These are phyloP conservation scores for Apostichopus leukothele DNA, from an alignment of 53 echinoderm and acorn worm species.

Conservation along the genomic window DNA sequence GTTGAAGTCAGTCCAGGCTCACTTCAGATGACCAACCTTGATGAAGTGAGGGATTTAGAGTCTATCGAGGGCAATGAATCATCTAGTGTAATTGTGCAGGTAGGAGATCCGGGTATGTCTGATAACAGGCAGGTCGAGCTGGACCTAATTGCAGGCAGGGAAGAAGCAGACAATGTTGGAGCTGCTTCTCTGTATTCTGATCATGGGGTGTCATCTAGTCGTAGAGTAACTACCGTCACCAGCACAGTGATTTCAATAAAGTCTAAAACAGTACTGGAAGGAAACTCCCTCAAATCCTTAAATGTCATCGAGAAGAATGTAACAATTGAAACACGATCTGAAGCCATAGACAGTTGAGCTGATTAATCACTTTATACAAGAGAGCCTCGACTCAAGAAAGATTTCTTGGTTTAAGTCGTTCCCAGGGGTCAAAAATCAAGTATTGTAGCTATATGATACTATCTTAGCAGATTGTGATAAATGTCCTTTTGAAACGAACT, in stretches of 20 bases:
- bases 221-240: background rate
- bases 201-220: background rate
- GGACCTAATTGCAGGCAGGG: too few relatives aligned
- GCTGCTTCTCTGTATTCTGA: background rate
- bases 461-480: too few relatives aligned
- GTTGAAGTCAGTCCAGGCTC: too few relatives aligned
- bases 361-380: too few relatives aligned
- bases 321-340: conserved; percentile 6
- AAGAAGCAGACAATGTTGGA: background rate
- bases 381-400: too few relatives aligned
- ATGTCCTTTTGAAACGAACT: too few relatives aligned
- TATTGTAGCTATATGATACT: too few relatives aligned
- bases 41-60: background rate
- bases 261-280: background rate
- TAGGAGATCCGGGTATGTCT: background rate
- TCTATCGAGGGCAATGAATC: background rate
- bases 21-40: too few relatives aligned
- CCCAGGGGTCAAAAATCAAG: too few relatives aligned
- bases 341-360: background rate
- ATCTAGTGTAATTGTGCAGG: background rate
- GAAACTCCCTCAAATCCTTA: background rate
- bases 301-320: background rate
- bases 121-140: too few relatives aligned
- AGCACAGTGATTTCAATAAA: background rate
- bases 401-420: too few relatives aligned